A percentile compares a stretch with the other conserved stretches of the same genome.
Conservation (phyloP, 2,113 vertebrate species). For the Pipa parva region DNA sequence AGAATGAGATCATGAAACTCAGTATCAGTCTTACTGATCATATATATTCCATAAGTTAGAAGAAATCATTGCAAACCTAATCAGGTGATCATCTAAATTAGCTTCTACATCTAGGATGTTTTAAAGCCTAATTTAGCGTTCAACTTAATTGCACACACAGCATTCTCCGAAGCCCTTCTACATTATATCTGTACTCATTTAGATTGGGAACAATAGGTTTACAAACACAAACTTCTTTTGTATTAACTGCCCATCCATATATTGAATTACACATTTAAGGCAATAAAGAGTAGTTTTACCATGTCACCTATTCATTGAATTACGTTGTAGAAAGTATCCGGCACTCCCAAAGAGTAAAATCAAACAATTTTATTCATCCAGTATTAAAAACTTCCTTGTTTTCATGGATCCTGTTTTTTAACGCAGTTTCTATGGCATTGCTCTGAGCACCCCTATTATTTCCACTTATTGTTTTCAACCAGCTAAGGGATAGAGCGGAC, state of each 20-base stretch:
- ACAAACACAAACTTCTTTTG: conserved; percentile 14
- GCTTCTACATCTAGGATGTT: conserved; percentile 15
- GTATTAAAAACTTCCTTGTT: no score
- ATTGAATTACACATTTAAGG: conserved; percentile 22
- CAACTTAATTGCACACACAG: conserved; percentile 18
- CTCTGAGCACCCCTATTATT: no score
- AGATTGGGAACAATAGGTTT: conserved; percentile 8
- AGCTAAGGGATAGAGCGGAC: no score
- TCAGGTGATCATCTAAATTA: conserved; percentile 18
- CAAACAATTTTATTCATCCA: no score
- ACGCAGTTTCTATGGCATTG: no score
- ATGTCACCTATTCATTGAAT: conserved; percentile 29
- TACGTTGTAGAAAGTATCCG: no score
- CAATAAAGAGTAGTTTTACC: conserved; percentile 22
- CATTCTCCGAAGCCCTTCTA: conserved; percentile 3
- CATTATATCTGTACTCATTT: conserved; percentile 9
- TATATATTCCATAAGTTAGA: conserved; percentile 18
- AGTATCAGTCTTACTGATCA: neutral
- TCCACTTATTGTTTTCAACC: no score
- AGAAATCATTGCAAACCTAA: conserved; percentile 2
- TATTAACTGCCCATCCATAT: conserved; percentile 7
- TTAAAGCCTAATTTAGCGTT: conserved; percentile 31
- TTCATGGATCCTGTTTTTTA: no score
- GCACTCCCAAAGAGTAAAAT: no score
- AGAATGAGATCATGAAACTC: conserved; percentile 6